These are phyloP conservation scores for Sebastolobus altivelis DNA, from an alignment of 2,797 vertebrate species.

Conservation along the genomic window DNA sequence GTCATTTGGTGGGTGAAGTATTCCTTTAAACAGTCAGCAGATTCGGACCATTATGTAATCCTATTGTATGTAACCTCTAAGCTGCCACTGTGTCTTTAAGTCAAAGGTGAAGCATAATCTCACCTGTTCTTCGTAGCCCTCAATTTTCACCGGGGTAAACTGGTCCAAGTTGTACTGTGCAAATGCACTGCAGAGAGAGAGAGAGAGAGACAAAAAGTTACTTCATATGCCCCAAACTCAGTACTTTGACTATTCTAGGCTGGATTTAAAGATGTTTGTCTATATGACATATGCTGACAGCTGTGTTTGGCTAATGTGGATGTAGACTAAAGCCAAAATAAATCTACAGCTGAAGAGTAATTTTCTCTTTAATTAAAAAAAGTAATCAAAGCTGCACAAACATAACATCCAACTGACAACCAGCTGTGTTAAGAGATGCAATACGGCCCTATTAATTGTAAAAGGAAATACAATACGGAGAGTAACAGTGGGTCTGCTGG, in stretches of 20 bases:
- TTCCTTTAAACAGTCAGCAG: background rate
- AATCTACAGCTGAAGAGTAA: too few species aligned
- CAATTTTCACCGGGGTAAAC: conserved; percentile 96
- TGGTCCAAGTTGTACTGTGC: conserved; percentile 99
- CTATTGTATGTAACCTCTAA: background rate
- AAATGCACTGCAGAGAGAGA: conserved; percentile 89
- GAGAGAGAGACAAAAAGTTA: background rate
- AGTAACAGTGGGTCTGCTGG: too few species aligned
- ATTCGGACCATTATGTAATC: background rate
- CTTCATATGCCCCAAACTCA: background rate
- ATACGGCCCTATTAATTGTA: too few species aligned
- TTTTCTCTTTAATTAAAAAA: background rate
- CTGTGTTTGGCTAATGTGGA: background rate
- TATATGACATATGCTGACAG: background rate
- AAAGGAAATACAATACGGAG: too few species aligned
- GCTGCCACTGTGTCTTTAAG: background rate
- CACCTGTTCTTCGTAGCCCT: conserved; percentile 96
- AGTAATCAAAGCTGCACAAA: background rate
- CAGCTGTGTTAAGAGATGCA: background rate
- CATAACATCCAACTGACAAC: background rate
- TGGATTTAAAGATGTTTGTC: background rate
- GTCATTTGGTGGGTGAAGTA: background rate
- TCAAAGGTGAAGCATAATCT: conserved; percentile 4
- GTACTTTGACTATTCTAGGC: background rate
- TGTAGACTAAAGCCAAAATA: background rate